Evolutionary conservation across 1,140 invertebrate species (phyloP).

Genomic region (Dufourea novaeangliae): DNA sequence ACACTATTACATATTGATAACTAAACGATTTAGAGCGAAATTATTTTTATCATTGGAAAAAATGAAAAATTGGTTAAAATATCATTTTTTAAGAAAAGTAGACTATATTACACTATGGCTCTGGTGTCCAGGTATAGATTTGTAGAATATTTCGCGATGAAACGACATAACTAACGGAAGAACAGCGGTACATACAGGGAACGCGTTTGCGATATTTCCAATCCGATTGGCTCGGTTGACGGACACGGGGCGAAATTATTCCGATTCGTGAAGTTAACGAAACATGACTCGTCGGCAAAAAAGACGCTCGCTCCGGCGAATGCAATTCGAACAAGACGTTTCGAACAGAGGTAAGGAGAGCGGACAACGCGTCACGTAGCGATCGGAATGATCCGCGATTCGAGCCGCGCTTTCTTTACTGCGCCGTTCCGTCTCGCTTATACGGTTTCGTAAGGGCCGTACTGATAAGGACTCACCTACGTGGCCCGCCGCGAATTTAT

Average conservation of each 20-base stretch:
- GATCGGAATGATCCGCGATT: conserved; percentile 31
- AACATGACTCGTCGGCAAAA: conserved; percentile 6
- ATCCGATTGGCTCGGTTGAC: no score
- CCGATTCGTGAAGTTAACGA: conserved; percentile 8
- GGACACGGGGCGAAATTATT: conserved; percentile 5
- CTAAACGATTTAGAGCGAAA: no score
- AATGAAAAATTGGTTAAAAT: no score
- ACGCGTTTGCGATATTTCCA: neutral
- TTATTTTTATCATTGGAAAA: no score
- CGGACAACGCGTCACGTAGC: conserved; percentile 15
- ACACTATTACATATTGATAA: no score
- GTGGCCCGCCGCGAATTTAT: conserved; percentile 25
- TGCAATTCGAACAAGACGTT: conserved; percentile 30
- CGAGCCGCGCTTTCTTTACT: conserved; percentile 10
- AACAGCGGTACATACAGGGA: no score
- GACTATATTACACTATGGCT: no score
- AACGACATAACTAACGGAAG: no score
- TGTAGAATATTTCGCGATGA: no score
- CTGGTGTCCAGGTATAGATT: no score
- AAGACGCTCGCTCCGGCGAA: neutral
- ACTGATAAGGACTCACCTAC: conserved; percentile 36
- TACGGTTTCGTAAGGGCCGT: conserved; percentile 24
- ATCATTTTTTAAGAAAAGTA: no score
- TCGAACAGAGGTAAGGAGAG: no score
- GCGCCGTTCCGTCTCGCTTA: conserved; percentile 27